Evolutionary conservation across 1,140 invertebrate species (phyloP).

Genomic region (Drosophila sulfurigaster): DNA sequence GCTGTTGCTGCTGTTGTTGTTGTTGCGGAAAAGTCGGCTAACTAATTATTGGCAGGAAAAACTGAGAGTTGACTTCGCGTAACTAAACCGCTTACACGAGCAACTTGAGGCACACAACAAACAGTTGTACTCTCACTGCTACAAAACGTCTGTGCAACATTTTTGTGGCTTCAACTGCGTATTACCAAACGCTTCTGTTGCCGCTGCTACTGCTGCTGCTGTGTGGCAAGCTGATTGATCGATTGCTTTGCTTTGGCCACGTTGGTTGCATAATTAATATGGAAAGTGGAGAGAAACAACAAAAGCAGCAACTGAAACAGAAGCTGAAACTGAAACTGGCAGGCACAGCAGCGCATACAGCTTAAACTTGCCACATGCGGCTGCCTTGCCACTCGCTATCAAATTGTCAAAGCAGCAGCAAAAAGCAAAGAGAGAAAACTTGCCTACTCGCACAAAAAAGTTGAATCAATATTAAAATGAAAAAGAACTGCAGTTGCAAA

Average conservation of each 20-base stretch:
- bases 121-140: slow-evolving; percentile 3
- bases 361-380: slow-evolving; percentile 58
- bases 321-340: slow-evolving; percentile 14
- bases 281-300: slow-evolving; percentile 49
- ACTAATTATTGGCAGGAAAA: slow-evolving; percentile 49
- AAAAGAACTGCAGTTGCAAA: slow-evolving; percentile 51
- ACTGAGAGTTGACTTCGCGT: slow-evolving; percentile 58
- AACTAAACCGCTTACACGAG: slow-evolving; percentile 46
- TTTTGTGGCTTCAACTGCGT: slow-evolving; percentile 73
- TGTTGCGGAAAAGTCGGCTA: slow-evolving; percentile 45
- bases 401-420: slow-evolving; percentile 61
- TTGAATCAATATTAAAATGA: slow-evolving; percentile 64
- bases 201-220: slow-evolving; percentile 24
- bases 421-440: slow-evolving; percentile 60
- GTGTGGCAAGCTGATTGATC: slow-evolving; percentile 74
- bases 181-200: slow-evolving; percentile 66
- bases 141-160: slow-evolving; percentile 58
- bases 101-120: slow-evolving; percentile 21
- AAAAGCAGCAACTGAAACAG: slow-evolving; percentile 23
- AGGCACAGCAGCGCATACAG: slow-evolving; percentile 18
- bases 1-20: slow-evolving; percentile 10
- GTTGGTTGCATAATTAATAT: slow-evolving; percentile 75
- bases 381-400: slow-evolving; percentile 45
- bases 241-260: slow-evolving; percentile 60
- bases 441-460: slow-evolving; percentile 45